A percentile compares a stretch with the other conserved stretches of the same genome.
phyloP scores from a whole-genome alignment of 2,797 vertebrate genomes.

The Hyperoplus lanceolatus region DNA sequence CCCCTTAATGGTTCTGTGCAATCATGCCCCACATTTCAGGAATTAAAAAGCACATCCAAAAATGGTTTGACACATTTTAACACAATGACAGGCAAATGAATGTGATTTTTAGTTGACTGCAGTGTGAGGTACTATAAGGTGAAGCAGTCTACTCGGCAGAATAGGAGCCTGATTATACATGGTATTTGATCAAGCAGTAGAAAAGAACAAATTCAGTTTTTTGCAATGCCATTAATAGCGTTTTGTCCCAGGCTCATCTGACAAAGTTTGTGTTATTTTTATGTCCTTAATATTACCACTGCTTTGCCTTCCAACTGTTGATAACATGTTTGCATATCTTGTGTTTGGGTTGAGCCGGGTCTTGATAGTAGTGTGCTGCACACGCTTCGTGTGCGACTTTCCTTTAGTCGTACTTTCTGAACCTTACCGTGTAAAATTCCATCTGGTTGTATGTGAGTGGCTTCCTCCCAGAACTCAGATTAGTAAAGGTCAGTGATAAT shows the following conservation, averaged over 20 bases:
- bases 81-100: neutral
- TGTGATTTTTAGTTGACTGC: neutral
- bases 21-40: constrained; percentile 7
- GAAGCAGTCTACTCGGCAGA: neutral
- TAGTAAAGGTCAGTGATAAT: constrained; percentile 73
- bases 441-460: constrained; percentile 45
- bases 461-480: constrained; percentile 55
- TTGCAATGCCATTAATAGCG: neutral
- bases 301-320: neutral
- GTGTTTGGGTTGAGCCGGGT: neutral
- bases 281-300: neutral
- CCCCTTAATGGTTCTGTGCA: constrained; percentile 6
- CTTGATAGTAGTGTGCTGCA: neutral
- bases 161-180: constrained; percentile 3
- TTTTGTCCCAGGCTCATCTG: neutral
- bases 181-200: constrained; percentile 12
- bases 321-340: constrained; percentile 18
- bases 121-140: neutral
- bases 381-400: neutral
- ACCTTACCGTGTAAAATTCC: constrained; percentile 37
- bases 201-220: neutral
- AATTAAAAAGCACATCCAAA: constrained; percentile 8
- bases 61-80: neutral
- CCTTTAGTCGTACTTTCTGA: constrained; percentile 13
- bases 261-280: neutral